Conservation (phyloP, 2,797 vertebrate genomes). For the Melanotaenia trifasciata region DNA sequence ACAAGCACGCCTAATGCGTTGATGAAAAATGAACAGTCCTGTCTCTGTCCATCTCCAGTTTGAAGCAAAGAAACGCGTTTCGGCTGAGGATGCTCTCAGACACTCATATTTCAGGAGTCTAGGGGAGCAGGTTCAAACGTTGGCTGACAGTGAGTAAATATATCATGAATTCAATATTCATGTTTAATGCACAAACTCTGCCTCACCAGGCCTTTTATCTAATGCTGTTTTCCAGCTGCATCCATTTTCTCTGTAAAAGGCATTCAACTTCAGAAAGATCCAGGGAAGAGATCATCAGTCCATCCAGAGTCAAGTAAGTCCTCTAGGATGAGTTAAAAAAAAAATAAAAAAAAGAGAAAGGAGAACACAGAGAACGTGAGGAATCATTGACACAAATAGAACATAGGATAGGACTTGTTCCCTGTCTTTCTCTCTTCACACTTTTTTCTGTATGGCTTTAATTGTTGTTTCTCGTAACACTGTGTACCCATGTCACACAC, state of each 20-base stretch:
- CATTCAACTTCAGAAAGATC: constrained; percentile 85
- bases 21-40: neutral
- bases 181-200: neutral
- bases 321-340: neutral
- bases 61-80: constrained; percentile 83
- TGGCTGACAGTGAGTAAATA: constrained; percentile 84
- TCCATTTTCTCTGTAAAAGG: constrained; percentile 87
- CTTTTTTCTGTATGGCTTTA: constrained; percentile 29
- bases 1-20: neutral
- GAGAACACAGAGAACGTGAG: neutral
- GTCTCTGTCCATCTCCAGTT: constrained; percentile 71
- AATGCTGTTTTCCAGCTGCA: constrained; percentile 70
- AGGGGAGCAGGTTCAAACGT: constrained; percentile 81
- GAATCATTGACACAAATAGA: constrained; percentile 6
- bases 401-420: constrained; percentile 41
- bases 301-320: constrained; percentile 83
- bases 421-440: constrained; percentile 35
- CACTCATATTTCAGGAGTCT: constrained; percentile 83
- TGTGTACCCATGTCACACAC: constrained; percentile 46
- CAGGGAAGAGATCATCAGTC: constrained; percentile 81
- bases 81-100: constrained; percentile 81
- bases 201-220: constrained; percentile 16
- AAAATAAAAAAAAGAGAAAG: neutral
- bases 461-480: constrained; percentile 47
- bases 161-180: neutral